Base-by-base conservation (phyloP, 2,797 vertebrate genomes). In the Gobio occitaniae region DNA sequence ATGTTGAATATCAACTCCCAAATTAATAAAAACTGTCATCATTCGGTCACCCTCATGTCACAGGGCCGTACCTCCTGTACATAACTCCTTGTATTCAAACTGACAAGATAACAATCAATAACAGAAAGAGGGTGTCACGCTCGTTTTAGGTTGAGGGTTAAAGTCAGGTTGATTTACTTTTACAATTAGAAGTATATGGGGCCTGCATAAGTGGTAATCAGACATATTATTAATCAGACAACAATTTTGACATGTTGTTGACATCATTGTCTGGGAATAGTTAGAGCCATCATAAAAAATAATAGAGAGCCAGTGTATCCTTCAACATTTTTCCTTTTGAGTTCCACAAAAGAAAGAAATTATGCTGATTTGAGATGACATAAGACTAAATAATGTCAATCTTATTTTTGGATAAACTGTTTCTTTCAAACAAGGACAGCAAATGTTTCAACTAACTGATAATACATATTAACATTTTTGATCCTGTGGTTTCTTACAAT, bases 391-490 rank as follows among this genome's bases (percentile, higher is more conserved):
- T 71, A 48, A 71, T 25, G 6, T 29, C 69, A 25, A 15, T 47
- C 9, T 10, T n/a, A 59, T n/a, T 59, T 59, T 59, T n/a, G 56
- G 3, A n/a, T 61, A 61, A 61, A 61, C 56, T n/a, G 4, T n/a
- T 59, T 59, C 0, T 59, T 59, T 59, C 2, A 61, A 61, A 61
- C 56, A 61, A 61, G 21, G 4, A 61, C 21, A 81, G 86, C 87
- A 70, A 91, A 92, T 90, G 76, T 89, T 91, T 92, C 87, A 61
- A 1, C n/a, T 61, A 92, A 85, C 50, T 15, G n/a, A 80, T 75
- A 70, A 56, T 83, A 52, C 87, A 90, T 52, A 6, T 52, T 52
- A 15, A 56, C 19, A 21, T 56, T 56, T 59, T 19, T 25, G 10
- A 25, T 25, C 56, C 10, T 61, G n/a, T 61, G n/a, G 56, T 61